Evolutionary conservation across 2,113 vertebrate genomes (phyloP), one percentile per base, ranked within the genome.

Genomic region (Hydropotes inermis): DNA sequence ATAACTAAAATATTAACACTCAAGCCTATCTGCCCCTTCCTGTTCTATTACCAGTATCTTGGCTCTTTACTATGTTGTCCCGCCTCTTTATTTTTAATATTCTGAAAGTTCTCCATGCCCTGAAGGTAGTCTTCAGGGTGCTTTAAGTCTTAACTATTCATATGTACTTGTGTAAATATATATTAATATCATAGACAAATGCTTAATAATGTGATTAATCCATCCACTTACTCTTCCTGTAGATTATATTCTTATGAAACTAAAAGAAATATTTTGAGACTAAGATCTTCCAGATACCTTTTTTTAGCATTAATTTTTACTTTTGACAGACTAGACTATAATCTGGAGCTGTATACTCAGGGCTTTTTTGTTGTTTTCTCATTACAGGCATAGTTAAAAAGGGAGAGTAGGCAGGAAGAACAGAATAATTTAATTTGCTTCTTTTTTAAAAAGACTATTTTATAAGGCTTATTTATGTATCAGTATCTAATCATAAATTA

Each of bases 331-430:
- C 4, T 52, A 81, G 12, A 78, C 54, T 93, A 1, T 97, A 83
- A 55, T 78, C 36, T 64, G 13, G 27, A 93, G 25, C 83, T 83
- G 23, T 67, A 82, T 74, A 91, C n/a, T 94, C 1, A 43, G 10
- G 91, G 7, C 58, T 78, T 93, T 88, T 74, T 90, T 82, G 36
- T 87, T 97, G 58, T 84, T 84, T 96, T n/a, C 28, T 83, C n/a
- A 23, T 95, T 28, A 64, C 19, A 90, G 61, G 52, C 82, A 76
- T 90, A 61, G 15, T 92, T 97, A 94, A 74, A 93, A 94, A 50
- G 36, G 27, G n/a, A 11, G 2, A 82, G 13, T 74, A 1, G 15
- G 15, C 23, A 89, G 43, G 67, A 89, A 87, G 39, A 92, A 39
- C 25, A 96, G 52, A 13, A 36, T 93, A 89, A 78, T 67, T 84